Conservation (phyloP, 2,888 invertebrate species). For the Idaea aversata region DNA sequence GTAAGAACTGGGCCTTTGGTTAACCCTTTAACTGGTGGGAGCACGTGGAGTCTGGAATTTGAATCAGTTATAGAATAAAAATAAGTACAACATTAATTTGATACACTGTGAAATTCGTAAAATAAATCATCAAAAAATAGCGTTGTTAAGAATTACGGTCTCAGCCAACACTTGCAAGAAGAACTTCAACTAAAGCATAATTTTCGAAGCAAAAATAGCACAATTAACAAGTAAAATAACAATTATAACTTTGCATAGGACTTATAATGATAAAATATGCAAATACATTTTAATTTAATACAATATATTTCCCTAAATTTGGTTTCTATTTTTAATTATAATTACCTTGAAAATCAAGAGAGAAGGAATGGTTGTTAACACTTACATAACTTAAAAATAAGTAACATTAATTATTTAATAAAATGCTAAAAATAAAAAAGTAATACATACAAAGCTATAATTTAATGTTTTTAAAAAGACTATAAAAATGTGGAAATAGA, state of each 20-base stretch:
- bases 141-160: neutral
- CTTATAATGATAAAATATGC: neutral
- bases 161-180: neutral
- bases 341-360: neutral
- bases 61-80: neutral
- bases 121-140: neutral
- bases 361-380: slow-evolving; percentile 9
- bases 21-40: no score
- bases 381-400: slow-evolving; percentile 8
- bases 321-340: neutral
- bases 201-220: neutral
- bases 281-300: neutral
- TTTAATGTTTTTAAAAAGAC: neutral
- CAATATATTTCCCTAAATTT: neutral
- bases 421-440: neutral
- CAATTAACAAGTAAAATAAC: neutral
- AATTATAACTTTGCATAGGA: neutral
- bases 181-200: neutral
- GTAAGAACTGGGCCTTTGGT: no score
- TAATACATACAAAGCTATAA: neutral
- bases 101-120: neutral
- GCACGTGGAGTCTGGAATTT: no score
- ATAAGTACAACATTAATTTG: neutral
- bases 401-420: neutral
- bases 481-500: neutral